Evolutionary conservation across 2,888 invertebrate species (phyloP).

Genomic region (Leptinotarsa juncta): DNA sequence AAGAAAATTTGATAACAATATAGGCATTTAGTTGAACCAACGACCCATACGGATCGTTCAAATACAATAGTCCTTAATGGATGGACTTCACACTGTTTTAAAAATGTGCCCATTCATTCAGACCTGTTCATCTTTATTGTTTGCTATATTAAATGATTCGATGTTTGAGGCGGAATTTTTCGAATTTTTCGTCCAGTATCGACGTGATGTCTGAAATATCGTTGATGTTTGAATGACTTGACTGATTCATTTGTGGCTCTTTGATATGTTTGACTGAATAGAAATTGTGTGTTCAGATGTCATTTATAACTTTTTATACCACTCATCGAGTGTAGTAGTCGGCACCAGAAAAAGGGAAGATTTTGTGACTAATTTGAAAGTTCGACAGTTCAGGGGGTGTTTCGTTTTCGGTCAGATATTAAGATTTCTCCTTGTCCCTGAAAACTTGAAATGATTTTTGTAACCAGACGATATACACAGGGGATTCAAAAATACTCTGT

Average conservation of each 20-base stretch:
- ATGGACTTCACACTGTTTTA: conserved; percentile 66
- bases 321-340: conserved; percentile 8
- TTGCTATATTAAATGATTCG: conserved; percentile 44
- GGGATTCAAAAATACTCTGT: too few species aligned
- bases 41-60: conserved; percentile 52
- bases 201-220: conserved; percentile 35
- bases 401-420: background rate
- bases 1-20: conserved; percentile 65
- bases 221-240: conserved; percentile 20
- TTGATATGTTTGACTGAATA: conserved; percentile 17
- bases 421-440: too few species aligned
- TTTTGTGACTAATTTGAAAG: conserved; percentile 7
- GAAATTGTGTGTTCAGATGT: conserved; percentile 6
- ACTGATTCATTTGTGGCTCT: conserved; percentile 4
- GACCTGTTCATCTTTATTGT: conserved; percentile 51
- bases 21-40: conserved; percentile 57
- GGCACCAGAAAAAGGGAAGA: background rate
- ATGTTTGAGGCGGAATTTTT: conserved; percentile 33
- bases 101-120: conserved; percentile 65
- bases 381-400: background rate
- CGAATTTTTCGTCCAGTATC: conserved; percentile 37
- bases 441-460: too few species aligned
- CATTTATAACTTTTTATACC: conserved; percentile 5
- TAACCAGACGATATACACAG: too few species aligned
- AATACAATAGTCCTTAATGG: conserved; percentile 59